Evolutionary conservation across 92 coral and sea anemone genomes (phyloP).

Genomic region (Palythoa caribaeorum): DNA sequence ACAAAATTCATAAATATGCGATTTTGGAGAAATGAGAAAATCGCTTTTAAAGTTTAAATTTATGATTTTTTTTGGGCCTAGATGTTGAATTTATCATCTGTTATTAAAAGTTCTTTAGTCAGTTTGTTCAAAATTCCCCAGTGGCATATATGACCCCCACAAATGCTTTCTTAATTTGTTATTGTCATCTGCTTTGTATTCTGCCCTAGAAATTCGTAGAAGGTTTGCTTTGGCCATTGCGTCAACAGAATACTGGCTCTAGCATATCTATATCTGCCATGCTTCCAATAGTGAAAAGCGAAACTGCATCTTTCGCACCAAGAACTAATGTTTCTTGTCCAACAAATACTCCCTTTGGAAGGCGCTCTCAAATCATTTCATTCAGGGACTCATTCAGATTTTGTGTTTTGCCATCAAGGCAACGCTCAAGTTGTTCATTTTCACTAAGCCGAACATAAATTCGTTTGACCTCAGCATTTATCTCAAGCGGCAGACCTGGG

Average conservation of each 20-base stretch:
- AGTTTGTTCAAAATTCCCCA: not conserved
- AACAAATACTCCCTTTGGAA: slow-evolving; percentile 59
- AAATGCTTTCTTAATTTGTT: slow-evolving; percentile 3
- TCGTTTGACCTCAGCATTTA: slow-evolving; percentile 54
- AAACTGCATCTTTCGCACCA: slow-evolving; percentile 62
- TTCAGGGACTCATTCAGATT: slow-evolving; percentile 51
- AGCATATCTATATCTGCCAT: no score
- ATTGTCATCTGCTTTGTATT: slow-evolving; percentile 5
- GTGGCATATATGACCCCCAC: not conserved
- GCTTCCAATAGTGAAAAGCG: slow-evolving; percentile 69
- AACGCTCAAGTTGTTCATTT: slow-evolving; percentile 48
- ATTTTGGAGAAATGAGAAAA: not conserved
- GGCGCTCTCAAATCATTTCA: slow-evolving; percentile 67
- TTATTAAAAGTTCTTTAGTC: not conserved
- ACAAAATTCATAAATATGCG: slow-evolving; percentile 17
- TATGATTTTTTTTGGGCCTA: not conserved
- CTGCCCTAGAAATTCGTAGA: not conserved
- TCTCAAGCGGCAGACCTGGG: slow-evolving; percentile 52
- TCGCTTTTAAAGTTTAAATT: not conserved
- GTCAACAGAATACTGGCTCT: not conserved
- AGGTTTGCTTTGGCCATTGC: not conserved
- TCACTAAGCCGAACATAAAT: slow-evolving; percentile 57
- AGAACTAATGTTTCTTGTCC: slow-evolving; percentile 34
- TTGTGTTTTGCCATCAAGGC: slow-evolving; percentile 54
- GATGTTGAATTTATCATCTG: not conserved